Evolutionary conservation across 2,113 vertebrate genomes (phyloP), one percentile per base, ranked within the genome.

Genomic region (Pseudorhombus dupliciocellatus): DNA sequence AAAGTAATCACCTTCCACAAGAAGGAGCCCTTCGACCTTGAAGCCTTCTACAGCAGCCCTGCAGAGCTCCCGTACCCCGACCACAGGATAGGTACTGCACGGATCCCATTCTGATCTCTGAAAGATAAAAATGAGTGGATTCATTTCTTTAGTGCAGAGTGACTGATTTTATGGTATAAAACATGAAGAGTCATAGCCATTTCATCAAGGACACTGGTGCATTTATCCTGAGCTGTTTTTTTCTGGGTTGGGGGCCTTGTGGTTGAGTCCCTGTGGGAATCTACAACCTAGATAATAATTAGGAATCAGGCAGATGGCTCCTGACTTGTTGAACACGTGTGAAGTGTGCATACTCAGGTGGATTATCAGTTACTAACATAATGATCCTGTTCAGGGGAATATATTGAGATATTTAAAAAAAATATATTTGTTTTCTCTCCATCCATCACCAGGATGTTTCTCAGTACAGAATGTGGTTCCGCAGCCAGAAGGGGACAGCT

Each of bases 1-100:
- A 98, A 98, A 94, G 95, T 97, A 66, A 98, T 98, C 81, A 98
- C 96, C 77, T 98, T 98, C 86, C 96, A 98, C 91, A 98, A 98
- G 91, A 98, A 96, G 89, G 97, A 98, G 65, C 95, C 96, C 70
- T 97, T 98, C 91, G 96, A 97, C 71, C 92, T 98, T 77, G 95
- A 98, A 90, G 97, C 96, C 59, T 96, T 94, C 84, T 98, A 98
- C 75, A 97, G 93, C 30, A 91, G 90, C 84, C 93, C 95, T n/a
- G 94, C 95, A 73, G 96, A 98, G 70, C 93, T 98, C 83, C 96
- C 96, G 75, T 97, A 96, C 90, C 94, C 96, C 30, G 97, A 98
- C 84, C 91, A 93, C 73, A 94, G 95, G 94, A 98, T 98, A 94
- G 97, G 97, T 98, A 89, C 90, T 4, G 42, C 42, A 18, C 77